These are phyloP conservation scores for Panzeria rudis DNA, from an alignment of 2,888 invertebrate species.

Conservation along the genomic window DNA sequence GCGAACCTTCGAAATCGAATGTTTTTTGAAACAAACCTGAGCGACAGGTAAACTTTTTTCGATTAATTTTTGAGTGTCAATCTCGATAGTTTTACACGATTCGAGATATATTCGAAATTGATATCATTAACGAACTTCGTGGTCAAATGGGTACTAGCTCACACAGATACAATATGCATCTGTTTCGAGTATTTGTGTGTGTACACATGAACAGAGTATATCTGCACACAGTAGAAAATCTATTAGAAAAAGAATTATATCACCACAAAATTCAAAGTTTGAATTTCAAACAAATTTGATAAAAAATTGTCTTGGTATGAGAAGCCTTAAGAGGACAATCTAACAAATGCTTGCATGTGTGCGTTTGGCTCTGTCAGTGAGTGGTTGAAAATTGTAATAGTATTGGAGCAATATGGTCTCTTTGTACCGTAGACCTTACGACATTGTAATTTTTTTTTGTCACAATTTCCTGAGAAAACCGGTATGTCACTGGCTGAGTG, in stretches of 20 bases:
- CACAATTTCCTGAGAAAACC: constrained; percentile 59
- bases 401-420: constrained; percentile 70
- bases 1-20: too few relatives aligned
- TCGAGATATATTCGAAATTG: too few relatives aligned
- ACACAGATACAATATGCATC: neutral
- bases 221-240: constrained; percentile 4
- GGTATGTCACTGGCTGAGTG: constrained; percentile 43
- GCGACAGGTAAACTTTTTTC: too few relatives aligned
- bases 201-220: neutral
- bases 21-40: too few relatives aligned
- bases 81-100: too few relatives aligned
- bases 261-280: constrained; percentile 47
- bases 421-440: constrained; percentile 42
- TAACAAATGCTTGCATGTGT: neutral
- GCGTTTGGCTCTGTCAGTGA: neutral
- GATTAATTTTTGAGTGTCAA: too few relatives aligned
- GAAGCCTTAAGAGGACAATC: constrained; percentile 19
- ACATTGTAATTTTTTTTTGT: constrained; percentile 76
- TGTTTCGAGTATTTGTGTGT: neutral
- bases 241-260: constrained; percentile 45
- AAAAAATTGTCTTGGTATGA: neutral
- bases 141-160: too few relatives aligned
- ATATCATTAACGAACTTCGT: too few relatives aligned
- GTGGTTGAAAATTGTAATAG: neutral
- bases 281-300: neutral